Evolutionary conservation across 2,888 invertebrate species (phyloP).

Genomic region (Phorcus lineatus): DNA sequence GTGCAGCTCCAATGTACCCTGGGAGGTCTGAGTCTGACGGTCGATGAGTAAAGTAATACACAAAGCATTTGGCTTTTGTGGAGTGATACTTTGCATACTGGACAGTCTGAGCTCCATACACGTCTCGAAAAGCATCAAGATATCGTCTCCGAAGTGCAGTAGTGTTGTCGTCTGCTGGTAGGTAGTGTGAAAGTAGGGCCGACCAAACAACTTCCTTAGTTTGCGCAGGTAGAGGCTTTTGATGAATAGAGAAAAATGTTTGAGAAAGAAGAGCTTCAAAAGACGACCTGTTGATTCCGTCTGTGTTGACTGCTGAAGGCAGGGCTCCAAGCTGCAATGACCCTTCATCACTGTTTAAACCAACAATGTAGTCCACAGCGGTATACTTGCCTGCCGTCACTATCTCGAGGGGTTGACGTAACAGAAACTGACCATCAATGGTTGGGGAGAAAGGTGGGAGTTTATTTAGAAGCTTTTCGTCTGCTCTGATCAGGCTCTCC

Average conservation of each 20-base stretch:
- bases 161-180: not conserved
- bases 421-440: slow-evolving; percentile 27
- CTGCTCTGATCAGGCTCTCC: not conserved
- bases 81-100: not conserved
- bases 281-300: not conserved
- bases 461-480: not conserved
- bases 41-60: slow-evolving; percentile 20
- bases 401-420: not conserved
- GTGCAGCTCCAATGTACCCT: slow-evolving; percentile 6
- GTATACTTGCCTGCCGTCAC: not conserved
- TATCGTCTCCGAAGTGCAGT: not conserved
- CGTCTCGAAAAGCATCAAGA: slow-evolving; percentile 4
- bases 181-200: slow-evolving; percentile 20
- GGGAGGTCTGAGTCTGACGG: not conserved
- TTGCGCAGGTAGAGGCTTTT: not conserved
- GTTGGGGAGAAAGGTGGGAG: not conserved
- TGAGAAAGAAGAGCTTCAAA: not conserved
- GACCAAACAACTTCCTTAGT: not conserved
- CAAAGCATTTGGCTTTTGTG: not conserved
- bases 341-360: slow-evolving; percentile 15
- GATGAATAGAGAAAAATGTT: not conserved
- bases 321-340: not conserved
- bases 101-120: not conserved
- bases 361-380: slow-evolving; percentile 14
- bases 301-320: not conserved